A percentile compares a stretch with the other conserved stretches of the same genome.
Conservation (phyloP, 2,113 vertebrate species). For the Xenus cinereus region DNA sequence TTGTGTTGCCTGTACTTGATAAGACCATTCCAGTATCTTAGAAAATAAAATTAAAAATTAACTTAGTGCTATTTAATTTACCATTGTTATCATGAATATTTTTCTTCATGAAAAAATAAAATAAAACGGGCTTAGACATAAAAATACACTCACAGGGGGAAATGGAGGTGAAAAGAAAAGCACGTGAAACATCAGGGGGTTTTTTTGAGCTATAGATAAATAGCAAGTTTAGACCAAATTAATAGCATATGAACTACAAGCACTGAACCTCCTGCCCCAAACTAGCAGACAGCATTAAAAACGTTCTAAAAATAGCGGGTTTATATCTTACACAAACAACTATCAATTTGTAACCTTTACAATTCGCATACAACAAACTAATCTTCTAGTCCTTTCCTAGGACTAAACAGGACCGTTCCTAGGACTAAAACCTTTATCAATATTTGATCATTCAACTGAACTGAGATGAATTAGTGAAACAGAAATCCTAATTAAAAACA, state of each 20-base stretch:
- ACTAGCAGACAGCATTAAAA: background rate
- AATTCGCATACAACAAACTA: background rate
- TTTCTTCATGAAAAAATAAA: background rate
- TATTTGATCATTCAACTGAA: background rate
- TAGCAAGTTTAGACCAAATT: background rate
- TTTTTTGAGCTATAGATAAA: background rate
- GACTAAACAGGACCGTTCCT: background rate
- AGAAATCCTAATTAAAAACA: background rate
- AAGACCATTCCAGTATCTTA: background rate
- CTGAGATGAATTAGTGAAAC: background rate
- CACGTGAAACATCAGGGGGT: background rate
- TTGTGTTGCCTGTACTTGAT: background rate
- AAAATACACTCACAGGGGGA: background rate
- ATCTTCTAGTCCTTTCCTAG: background rate
- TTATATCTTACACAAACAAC: background rate
- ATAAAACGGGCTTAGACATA: background rate
- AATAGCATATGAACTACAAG: rapidly evolving
- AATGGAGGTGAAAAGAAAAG: background rate
- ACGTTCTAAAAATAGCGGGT: background rate
- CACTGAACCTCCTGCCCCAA: background rate
- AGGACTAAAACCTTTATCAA: background rate
- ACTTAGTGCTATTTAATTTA: background rate
- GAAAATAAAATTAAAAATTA: background rate
- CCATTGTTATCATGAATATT: background rate
- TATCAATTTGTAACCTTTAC: background rate